phyloP scores from a whole-genome alignment of 2,888 invertebrate genomes.

The Eristalinus sepulchralis region DNA sequence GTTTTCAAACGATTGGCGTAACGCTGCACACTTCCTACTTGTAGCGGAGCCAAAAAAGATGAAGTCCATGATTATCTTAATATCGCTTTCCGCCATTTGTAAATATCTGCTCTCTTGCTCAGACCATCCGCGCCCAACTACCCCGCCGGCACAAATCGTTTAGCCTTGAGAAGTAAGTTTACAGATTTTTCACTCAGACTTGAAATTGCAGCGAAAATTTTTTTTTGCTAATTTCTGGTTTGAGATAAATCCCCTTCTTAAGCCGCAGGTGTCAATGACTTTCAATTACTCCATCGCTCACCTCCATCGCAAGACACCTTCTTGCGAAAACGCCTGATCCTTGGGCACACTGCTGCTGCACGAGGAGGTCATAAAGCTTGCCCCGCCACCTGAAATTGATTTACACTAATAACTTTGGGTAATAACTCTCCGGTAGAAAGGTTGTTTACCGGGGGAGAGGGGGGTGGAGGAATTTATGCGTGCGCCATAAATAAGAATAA shows the following conservation, averaged over 20 bases:
- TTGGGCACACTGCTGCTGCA: background rate
- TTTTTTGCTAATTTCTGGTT: too few species aligned
- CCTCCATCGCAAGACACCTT: background rate
- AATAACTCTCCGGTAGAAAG: constrained; percentile 39
- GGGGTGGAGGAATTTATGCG: constrained; percentile 58
- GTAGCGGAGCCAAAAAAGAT: too few species aligned
- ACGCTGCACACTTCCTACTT: too few species aligned
- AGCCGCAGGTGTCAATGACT: constrained; percentile 15
- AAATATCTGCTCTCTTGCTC: too few species aligned
- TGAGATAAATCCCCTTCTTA: background rate
- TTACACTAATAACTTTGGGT: constrained; percentile 57
- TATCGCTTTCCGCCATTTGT: too few species aligned
- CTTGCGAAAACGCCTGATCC: constrained; percentile 22
- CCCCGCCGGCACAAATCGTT: too few species aligned
- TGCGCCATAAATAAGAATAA: constrained; percentile 40
- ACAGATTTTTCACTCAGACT: too few species aligned
- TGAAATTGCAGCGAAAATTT: too few species aligned
- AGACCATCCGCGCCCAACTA: too few species aligned
- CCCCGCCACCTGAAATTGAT: constrained; percentile 40
- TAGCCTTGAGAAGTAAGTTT: too few species aligned
- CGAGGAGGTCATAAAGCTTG: background rate
- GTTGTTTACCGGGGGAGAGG: constrained; percentile 40
- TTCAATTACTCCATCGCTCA: background rate
- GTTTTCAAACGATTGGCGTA: too few species aligned
- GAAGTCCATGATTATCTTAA: too few species aligned